Conservation (phyloP, 1,140 invertebrate genomes). For the Onthophagus taurus region DNA sequence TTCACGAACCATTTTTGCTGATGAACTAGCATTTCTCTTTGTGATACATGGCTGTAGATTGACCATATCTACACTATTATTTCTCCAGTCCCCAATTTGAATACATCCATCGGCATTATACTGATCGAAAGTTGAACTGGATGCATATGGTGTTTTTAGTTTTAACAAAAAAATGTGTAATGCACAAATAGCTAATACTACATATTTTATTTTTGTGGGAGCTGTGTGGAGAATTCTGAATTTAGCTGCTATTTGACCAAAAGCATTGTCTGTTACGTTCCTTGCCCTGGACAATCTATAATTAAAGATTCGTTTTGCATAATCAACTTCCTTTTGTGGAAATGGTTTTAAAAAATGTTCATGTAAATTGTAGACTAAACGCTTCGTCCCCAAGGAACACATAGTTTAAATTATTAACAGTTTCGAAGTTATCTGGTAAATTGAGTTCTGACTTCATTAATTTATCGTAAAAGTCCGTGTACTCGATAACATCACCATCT, state of each 20-base stretch:
- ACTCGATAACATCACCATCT: too few species aligned
- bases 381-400: too few species aligned
- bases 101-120: too few species aligned
- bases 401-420: too few species aligned
- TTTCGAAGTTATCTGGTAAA: too few species aligned
- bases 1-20: not conserved
- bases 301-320: too few species aligned
- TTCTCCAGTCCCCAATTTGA: not conserved
- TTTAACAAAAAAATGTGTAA: constrained; percentile 10
- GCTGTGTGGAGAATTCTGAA: constrained; percentile 19
- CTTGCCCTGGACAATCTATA: constrained; percentile 15
- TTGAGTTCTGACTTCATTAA: too few species aligned
- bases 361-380: too few species aligned
- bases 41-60: not conserved
- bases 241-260: constrained; percentile 12
- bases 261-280: constrained; percentile 17
- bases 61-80: not conserved
- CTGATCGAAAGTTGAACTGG: too few species aligned
- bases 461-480: too few species aligned
- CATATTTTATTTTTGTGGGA: constrained; percentile 7
- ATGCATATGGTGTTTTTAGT: not conserved
- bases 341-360: too few species aligned
- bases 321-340: too few species aligned
- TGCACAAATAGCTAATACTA: constrained; percentile 11
- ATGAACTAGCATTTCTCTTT: not conserved